Conservation (phyloP, 2,888 invertebrate species). For the Sisyra nigra region DNA sequence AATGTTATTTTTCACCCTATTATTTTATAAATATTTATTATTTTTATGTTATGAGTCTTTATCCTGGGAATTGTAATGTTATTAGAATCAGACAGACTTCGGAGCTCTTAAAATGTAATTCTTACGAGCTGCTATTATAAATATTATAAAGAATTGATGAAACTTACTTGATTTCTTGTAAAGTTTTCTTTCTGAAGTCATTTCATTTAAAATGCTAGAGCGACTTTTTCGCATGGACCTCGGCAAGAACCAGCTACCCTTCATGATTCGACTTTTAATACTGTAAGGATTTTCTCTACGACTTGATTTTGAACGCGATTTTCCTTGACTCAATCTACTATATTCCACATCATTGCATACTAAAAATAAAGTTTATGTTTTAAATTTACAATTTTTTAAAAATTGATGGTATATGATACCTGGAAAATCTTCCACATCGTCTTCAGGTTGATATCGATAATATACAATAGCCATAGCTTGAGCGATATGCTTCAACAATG, state of each 20-base stretch:
- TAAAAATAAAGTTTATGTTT: neutral
- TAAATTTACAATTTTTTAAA: neutral
- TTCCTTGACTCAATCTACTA: constrained; percentile 23
- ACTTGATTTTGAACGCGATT: constrained; percentile 7
- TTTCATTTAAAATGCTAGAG: constrained; percentile 10
- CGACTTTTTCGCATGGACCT: constrained; percentile 33
- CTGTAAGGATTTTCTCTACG: constrained; percentile 22
- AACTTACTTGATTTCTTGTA: constrained; percentile 12
- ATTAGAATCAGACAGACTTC: too few species aligned
- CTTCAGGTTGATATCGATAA: constrained; percentile 38
- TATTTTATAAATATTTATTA: too few species aligned
- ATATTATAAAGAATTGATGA: too few species aligned
- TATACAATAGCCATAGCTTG: constrained; percentile 33
- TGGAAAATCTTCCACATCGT: constrained; percentile 33
- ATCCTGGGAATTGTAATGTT: too few species aligned
- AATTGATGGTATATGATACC: constrained; percentile 21
- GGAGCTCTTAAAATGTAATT: too few species aligned
- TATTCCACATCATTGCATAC: constrained; percentile 31
- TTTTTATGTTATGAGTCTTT: too few species aligned
- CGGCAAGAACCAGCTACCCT: constrained; percentile 35
- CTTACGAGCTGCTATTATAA: too few species aligned
- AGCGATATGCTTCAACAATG: constrained; percentile 32
- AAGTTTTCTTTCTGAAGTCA: constrained; percentile 5
- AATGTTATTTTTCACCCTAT: too few species aligned
- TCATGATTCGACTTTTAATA: constrained; percentile 24